Conservation (phyloP, 1,140 invertebrate species). For the Latrodectus geometricus region DNA sequence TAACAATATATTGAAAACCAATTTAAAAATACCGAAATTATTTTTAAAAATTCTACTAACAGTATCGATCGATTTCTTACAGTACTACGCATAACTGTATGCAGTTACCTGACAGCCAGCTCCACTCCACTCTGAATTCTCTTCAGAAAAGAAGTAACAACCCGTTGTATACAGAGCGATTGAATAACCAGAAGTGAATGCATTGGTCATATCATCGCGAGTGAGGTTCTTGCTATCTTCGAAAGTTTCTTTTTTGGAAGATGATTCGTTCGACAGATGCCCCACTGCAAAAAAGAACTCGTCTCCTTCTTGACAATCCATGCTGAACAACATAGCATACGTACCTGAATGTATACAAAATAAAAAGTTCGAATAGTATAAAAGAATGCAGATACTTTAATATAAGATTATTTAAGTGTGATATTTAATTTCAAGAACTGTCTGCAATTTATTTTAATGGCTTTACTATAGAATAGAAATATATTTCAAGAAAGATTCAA, state of each 20-base stretch:
- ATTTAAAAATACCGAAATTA: too few relatives aligned
- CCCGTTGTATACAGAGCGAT: slow-evolving; percentile 44
- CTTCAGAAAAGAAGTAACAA: slow-evolving; percentile 50
- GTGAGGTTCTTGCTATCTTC: slow-evolving; percentile 2
- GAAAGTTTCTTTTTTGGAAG: neutral
- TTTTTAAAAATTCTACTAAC: too few relatives aligned
- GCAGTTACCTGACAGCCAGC: slow-evolving; percentile 54
- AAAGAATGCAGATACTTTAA: neutral
- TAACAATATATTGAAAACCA: too few relatives aligned
- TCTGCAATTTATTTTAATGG: too few relatives aligned
- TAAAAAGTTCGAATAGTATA: neutral
- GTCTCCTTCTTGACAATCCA: neutral
- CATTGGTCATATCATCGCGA: slow-evolving; percentile 45
- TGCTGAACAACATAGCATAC: slow-evolving; percentile 16
- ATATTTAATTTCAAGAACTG: too few relatives aligned
- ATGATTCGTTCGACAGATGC: slow-evolving; percentile 4
- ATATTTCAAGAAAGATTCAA: too few relatives aligned
- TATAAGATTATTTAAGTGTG: too few relatives aligned
- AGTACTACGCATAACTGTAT: too few relatives aligned
- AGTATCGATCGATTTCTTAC: too few relatives aligned
- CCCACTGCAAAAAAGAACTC: slow-evolving; percentile 45
- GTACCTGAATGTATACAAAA: neutral
- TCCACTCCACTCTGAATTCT: slow-evolving; percentile 36
- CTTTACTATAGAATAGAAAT: too few relatives aligned
- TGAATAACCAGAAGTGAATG: slow-evolving; percentile 23